phyloP scores from a whole-genome alignment of 2,888 invertebrate species.

The Mechanitis mazaeus region DNA sequence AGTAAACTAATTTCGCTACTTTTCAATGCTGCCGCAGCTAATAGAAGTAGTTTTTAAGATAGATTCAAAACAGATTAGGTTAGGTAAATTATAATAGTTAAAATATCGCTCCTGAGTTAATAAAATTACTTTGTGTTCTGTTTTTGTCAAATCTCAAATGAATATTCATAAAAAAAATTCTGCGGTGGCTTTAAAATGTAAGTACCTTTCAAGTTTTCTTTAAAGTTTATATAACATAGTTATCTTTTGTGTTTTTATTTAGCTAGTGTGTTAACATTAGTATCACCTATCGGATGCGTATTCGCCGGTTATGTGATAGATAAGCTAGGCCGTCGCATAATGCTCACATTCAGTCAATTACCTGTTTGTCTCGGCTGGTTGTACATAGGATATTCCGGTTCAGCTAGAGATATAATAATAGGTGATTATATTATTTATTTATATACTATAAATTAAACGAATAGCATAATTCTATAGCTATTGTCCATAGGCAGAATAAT shows the following conservation, averaged over 20 bases:
- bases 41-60: too few species aligned
- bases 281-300: slow-evolving; percentile 79
- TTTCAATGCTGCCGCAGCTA: background rate
- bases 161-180: too few species aligned
- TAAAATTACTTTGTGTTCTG: too few species aligned
- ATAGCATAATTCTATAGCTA: background rate
- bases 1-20: too few species aligned
- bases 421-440: slow-evolving; percentile 42
- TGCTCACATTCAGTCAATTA: slow-evolving; percentile 74
- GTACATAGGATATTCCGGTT: slow-evolving; percentile 68
- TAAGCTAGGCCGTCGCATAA: slow-evolving; percentile 74
- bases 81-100: too few species aligned
- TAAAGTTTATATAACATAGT: too few species aligned
- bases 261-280: slow-evolving; percentile 78
- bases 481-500: slow-evolving; percentile 65
- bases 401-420: slow-evolving; percentile 72
- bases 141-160: too few species aligned
- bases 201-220: too few species aligned
- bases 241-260: slow-evolving; percentile 17
- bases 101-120: too few species aligned
- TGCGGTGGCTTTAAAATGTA: too few species aligned
- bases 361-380: slow-evolving; percentile 81
- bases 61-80: too few species aligned
- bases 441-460: too few species aligned
- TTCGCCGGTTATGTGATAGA: slow-evolving; percentile 80